Conservation (phyloP, 2,113 vertebrate species). For the Oophaga pumilio region DNA sequence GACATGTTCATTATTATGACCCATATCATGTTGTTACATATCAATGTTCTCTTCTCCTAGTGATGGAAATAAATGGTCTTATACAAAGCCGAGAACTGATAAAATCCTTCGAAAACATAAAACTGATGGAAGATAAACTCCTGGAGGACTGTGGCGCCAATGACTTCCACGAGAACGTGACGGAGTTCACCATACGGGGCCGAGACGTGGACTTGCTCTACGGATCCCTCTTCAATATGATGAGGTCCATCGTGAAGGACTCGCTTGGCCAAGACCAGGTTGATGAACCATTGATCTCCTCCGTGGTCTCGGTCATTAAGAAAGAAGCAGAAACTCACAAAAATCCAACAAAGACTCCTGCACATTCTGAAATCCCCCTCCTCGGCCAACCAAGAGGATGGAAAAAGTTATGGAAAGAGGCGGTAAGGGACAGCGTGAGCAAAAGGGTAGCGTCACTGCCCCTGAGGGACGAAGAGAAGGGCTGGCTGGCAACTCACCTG, state of each 20-base stretch:
- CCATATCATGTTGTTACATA: background rate
- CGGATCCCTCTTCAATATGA: constrained; percentile 59
- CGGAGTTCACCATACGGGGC: constrained; percentile 63
- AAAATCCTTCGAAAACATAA: constrained; percentile 69
- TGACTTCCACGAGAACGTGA: constrained; percentile 63
- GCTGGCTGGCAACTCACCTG: constrained; percentile 66
- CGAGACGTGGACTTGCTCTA: constrained; percentile 75
- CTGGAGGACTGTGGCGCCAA: constrained; percentile 60
- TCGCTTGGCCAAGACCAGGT: constrained; percentile 63
- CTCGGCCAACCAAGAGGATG: constrained; percentile 70
- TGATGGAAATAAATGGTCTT: constrained; percentile 69
- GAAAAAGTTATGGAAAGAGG: constrained; percentile 69
- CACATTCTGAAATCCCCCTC: constrained; percentile 31
- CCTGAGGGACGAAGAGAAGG: constrained; percentile 14
- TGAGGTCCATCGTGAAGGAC: constrained; percentile 65
- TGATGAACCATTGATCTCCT: constrained; percentile 58
- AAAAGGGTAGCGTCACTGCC: constrained; percentile 61
- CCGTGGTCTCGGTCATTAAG: constrained; percentile 67
- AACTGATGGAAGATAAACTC: constrained; percentile 65
- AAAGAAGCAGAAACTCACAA: constrained; percentile 68
- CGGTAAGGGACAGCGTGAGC: constrained; percentile 60
- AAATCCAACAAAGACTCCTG: background rate
- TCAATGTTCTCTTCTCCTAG: constrained; percentile 27
- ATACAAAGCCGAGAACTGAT: constrained; percentile 70
- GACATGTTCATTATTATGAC: too few relatives aligned